Evolutionary conservation across 1,140 invertebrate species (phyloP).

Genomic region (Zophobas atratus): DNA sequence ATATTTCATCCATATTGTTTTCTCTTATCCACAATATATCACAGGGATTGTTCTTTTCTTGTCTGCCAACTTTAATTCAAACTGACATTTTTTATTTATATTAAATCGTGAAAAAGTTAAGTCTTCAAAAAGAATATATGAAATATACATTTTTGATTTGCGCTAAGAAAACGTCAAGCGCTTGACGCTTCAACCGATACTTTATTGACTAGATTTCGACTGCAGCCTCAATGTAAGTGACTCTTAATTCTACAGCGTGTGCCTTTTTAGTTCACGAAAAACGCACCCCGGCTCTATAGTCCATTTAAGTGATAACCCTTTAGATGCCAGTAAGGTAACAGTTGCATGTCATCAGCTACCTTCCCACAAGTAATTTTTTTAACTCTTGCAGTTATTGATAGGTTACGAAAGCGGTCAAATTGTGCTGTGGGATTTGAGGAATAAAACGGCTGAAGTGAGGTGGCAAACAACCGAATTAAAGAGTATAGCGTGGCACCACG

Average conservation of each 20-base stretch:
- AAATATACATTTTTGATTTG: no score
- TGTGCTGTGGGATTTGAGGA: conserved; percentile 96
- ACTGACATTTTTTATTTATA: no score
- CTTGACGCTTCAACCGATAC: neutral
- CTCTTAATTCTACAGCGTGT: neutral
- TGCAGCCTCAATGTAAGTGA: neutral
- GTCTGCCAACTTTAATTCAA: no score
- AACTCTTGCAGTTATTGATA: conserved; percentile 87
- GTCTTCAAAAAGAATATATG: no score
- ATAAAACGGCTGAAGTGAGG: conserved; percentile 85
- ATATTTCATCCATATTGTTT: no score
- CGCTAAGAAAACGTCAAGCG: no score
- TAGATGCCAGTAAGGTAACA: conserved; percentile 93
- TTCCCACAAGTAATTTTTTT: neutral
- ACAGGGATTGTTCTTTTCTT: no score
- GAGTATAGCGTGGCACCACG: conserved; percentile 96
- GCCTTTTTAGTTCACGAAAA: conserved; percentile 87
- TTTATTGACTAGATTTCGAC: conserved; percentile 9
- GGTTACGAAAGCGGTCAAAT: conserved; percentile 96
- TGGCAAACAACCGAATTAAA: conserved; percentile 86
- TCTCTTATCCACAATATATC: no score
- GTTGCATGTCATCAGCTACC: neutral
- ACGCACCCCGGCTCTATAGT: conserved; percentile 96
- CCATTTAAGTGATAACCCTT: conserved; percentile 95
- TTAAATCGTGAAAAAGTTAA: no score